Percentiles rank a stretch among this genome's conserved stretches.
These are phyloP conservation scores for Scaptomyza hsui DNA, from an alignment of 1,140 invertebrate species.

Conservation along the genomic window DNA sequence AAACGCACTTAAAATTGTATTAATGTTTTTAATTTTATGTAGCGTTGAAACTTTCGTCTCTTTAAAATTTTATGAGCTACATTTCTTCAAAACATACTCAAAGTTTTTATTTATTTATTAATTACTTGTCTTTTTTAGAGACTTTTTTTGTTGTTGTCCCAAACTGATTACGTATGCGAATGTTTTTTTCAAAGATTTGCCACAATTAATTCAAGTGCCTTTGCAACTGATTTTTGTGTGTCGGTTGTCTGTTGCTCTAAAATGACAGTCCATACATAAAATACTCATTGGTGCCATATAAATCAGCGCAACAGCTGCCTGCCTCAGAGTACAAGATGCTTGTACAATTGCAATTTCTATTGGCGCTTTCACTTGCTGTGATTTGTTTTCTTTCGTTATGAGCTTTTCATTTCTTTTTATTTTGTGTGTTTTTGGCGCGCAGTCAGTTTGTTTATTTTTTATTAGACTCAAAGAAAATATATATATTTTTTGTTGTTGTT, in stretches of 20 bases:
- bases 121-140: conserved; percentile 11
- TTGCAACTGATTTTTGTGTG: conserved; percentile 21
- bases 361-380: conserved; percentile 69
- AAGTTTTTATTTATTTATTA: no score
- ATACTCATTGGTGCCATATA: conserved; percentile 48
- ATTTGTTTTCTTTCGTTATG: conserved; percentile 35
- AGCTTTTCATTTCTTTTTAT: conserved; percentile 32
- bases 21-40: no score
- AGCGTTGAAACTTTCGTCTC: no score
- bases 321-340: conserved; percentile 41
- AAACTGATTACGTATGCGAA: conserved; percentile 2
- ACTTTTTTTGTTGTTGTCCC: conserved; percentile 4
- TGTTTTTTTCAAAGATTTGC: conserved; percentile 23
- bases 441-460: conserved; percentile 30
- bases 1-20: conserved; percentile 10
- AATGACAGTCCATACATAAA: conserved; percentile 32
- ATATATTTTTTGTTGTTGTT: conserved; percentile 7
- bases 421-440: conserved; percentile 7
- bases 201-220: conserved; percentile 33
- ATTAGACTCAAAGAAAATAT: not conserved
- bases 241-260: conserved; percentile 51
- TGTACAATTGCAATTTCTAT: conserved; percentile 34
- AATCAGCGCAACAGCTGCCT: conserved; percentile 54
- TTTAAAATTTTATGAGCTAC: conserved; percentile 24
- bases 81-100: not conserved